phyloP scores from a whole-genome alignment of 2,888 invertebrate genomes.

The Flexamia atlantica region DNA sequence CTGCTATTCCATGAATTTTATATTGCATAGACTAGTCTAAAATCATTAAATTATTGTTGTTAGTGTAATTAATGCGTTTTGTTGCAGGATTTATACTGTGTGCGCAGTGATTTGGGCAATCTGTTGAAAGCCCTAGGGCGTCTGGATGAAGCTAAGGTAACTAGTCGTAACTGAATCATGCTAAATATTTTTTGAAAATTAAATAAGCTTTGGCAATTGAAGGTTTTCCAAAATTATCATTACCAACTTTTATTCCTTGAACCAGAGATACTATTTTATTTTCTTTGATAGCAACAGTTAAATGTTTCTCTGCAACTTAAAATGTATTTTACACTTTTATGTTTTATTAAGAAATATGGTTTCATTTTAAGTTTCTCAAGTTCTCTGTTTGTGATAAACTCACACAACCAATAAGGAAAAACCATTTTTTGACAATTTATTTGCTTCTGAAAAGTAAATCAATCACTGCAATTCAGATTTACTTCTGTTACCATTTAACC shows the following conservation, averaged over 20 bases:
- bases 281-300: no score
- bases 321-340: not conserved
- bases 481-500: no score
- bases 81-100: conserved; percentile 98
- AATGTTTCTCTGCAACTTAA: not conserved
- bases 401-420: no score
- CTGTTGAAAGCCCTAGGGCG: conserved; percentile 98
- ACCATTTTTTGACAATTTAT: no score
- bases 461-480: no score
- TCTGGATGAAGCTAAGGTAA: conserved; percentile 99
- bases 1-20: no score
- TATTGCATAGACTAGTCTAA: no score
- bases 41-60: no score
- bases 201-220: conserved; percentile 8
- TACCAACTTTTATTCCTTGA: no score
- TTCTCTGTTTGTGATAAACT: conserved; percentile 9
- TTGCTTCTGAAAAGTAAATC: no score
- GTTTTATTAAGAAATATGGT: conserved; percentile 19
- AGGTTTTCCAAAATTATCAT: not conserved
- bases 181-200: not conserved
- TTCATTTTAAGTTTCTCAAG: conserved; percentile 34
- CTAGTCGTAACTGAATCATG: conserved; percentile 68
- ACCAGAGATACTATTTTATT: not conserved
- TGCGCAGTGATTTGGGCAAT: conserved; percentile 99
- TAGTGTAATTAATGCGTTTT: not conserved